These are phyloP conservation scores for Mormyrops boulengeri DNA, from an alignment of 2,797 vertebrate species.

Conservation along the genomic window DNA sequence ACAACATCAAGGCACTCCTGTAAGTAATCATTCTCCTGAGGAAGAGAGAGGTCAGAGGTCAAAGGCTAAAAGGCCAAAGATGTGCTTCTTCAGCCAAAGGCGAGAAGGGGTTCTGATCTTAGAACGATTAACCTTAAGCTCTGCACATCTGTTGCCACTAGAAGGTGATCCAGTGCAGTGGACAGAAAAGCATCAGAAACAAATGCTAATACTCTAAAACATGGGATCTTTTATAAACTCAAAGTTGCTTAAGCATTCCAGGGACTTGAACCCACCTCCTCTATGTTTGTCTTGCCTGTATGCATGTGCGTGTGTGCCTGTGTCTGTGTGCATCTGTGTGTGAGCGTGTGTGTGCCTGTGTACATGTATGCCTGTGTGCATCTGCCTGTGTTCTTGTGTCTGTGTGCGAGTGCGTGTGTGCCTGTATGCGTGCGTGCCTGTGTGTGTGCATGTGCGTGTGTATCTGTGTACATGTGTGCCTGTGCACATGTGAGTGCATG, in stretches of 20 bases:
- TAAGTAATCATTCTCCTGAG: constrained; percentile 91
- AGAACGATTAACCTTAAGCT: not conserved
- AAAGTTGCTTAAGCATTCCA: not conserved
- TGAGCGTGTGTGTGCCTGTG: too few relatives aligned
- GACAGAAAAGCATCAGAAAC: not conserved
- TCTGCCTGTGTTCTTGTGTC: not conserved
- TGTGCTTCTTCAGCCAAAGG: constrained; percentile 8
- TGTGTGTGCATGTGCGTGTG: not conserved
- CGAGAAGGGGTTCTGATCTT: not conserved
- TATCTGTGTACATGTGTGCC: not conserved
- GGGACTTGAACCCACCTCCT: not conserved
- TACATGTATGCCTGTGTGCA: too few relatives aligned
- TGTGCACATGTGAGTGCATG: not conserved
- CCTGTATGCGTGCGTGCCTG: too few relatives aligned
- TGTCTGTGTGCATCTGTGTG: not conserved
- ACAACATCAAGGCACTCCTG: constrained; percentile 96
- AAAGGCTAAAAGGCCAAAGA: not conserved
- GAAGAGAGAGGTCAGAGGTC: constrained; percentile 9
- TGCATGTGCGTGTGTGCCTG: not conserved
- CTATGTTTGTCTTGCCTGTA: not conserved
- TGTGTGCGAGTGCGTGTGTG: too few relatives aligned
- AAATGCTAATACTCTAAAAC: not conserved
- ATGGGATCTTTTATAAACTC: not conserved
- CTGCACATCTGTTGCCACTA: not conserved
- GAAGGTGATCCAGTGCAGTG: not conserved